Evolutionary conservation across 2,888 invertebrate species (phyloP).

Genomic region (Brachycybe producta): DNA sequence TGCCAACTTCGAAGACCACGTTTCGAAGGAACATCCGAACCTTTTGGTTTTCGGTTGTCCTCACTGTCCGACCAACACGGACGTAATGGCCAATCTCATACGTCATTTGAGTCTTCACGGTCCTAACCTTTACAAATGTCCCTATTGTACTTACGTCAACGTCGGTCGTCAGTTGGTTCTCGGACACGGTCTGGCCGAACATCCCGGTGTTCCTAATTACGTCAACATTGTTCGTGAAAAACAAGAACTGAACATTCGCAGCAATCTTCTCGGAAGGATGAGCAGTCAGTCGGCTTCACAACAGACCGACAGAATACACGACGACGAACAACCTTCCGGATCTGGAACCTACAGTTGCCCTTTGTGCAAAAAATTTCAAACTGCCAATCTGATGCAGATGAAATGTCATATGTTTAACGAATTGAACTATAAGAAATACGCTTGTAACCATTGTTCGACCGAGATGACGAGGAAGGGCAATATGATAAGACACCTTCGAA

Average conservation of each 20-base stretch:
- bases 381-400: too few relatives aligned
- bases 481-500: neutral
- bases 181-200: conserved; percentile 4
- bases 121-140: conserved; percentile 54
- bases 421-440: too few relatives aligned
- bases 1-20: conserved; percentile 54
- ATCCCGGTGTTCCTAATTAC: neutral
- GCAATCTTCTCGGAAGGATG: neutral
- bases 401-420: too few relatives aligned
- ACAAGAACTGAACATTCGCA: conserved; percentile 1
- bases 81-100: conserved; percentile 47
- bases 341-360: neutral
- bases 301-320: too few relatives aligned
- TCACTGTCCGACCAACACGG: conserved; percentile 48
- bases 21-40: conserved; percentile 54
- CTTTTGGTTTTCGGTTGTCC: conserved; percentile 50
- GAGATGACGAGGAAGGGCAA: neutral
- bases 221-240: conserved; percentile 3
- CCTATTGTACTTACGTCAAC: conserved; percentile 4
- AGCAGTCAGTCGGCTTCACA: too few relatives aligned
- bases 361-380: conserved; percentile 1
- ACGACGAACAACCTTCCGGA: too few relatives aligned
- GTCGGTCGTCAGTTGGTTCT: neutral
- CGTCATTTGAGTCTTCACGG: conserved; percentile 66
- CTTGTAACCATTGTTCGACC: too few relatives aligned